Base-by-base conservation (phyloP, 2,113 vertebrate species). In the Phyllostomus discolor region DNA sequence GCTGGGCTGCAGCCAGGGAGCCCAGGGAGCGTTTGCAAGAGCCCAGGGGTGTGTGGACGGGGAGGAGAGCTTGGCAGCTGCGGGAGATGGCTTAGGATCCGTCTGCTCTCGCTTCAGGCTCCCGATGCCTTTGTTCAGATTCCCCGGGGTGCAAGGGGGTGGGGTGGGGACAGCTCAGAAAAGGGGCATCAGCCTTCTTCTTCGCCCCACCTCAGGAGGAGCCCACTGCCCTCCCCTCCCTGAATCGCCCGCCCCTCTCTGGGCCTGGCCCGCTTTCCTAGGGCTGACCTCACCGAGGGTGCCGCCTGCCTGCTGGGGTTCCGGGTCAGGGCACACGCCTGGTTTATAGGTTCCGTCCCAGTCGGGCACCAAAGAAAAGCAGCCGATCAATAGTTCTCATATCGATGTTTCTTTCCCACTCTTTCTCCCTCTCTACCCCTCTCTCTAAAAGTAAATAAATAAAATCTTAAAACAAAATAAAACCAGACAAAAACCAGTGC, bases 101-200 rank as follows among this genome's bases (percentile, higher is more conserved):
- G 94, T 90, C 17, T 0, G 2, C 52, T 95, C 92, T 52, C 46
- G 43, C 66, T 96, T 76, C 46, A 28, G 11, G 81, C 84, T 41
- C 85, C 84, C 83, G 94, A 64, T 64, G 93, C 96, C 95, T 98
- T 96, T 98, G 94, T 97, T 97, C 90, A 86, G 66, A 90, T 87
- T 92, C 80, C 70, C 75, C 12, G 16, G 67, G 66, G 48, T 1
- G 43, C 46, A 84, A 59, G 3, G 26, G 31, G 50, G 3, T 43
- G 22, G 26, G 67, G 2, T 10, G 35, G 73, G 14, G 52, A n/a
- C 26, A 43, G 50, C 43, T 78, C 76, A 38, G 15, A 81, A 70
- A 52, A 28, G 69, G 10, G 31, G 24, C 4, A 14, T 41, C 11
- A 35, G 52, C 54, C 38, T 54, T 20, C 52, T 52, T 52, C 52